phyloP scores from a whole-genome alignment of 2,113 vertebrate genomes.

The Fregata magnificens region DNA sequence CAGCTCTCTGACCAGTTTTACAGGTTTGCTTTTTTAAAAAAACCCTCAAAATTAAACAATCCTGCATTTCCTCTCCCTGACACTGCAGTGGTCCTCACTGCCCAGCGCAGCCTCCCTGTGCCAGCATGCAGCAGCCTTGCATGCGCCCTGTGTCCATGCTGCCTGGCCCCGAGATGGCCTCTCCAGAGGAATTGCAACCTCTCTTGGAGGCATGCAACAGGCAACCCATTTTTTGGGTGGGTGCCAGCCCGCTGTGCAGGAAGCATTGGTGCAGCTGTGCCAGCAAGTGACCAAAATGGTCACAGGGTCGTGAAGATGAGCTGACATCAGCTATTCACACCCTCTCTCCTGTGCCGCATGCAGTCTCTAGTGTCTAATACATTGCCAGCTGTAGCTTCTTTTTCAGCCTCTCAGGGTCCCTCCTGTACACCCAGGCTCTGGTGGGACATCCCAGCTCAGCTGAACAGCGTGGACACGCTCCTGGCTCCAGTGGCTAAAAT shows the following conservation, averaged over 20 bases:
- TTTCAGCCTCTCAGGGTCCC: background rate
- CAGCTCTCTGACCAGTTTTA: background rate
- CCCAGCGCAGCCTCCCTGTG: background rate
- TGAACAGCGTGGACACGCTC: background rate
- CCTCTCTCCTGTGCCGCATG: background rate
- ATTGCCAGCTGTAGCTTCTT: background rate
- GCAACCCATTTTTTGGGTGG: background rate
- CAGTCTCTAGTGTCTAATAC: background rate
- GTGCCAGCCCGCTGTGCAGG: rapidly evolving
- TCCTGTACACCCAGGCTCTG: background rate
- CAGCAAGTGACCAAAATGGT: background rate
- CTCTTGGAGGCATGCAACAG: background rate
- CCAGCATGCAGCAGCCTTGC: background rate
- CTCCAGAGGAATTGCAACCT: background rate
- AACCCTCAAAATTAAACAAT: background rate
- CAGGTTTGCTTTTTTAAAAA: background rate
- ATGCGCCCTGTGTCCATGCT: rapidly evolving
- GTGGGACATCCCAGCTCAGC: background rate
- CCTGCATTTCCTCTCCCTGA: background rate
- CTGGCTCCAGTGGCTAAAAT: background rate
- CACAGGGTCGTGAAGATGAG: background rate
- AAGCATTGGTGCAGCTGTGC: background rate
- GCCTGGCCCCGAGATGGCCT: background rate
- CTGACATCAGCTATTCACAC: rapidly evolving
- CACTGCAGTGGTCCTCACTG: rapidly evolving